Percentiles rank a stretch among this genome's conserved stretches.
These are phyloP conservation scores for Nyctereutes procyonoides DNA, from an alignment of 2,113 vertebrate species.

Conservation along the genomic window DNA sequence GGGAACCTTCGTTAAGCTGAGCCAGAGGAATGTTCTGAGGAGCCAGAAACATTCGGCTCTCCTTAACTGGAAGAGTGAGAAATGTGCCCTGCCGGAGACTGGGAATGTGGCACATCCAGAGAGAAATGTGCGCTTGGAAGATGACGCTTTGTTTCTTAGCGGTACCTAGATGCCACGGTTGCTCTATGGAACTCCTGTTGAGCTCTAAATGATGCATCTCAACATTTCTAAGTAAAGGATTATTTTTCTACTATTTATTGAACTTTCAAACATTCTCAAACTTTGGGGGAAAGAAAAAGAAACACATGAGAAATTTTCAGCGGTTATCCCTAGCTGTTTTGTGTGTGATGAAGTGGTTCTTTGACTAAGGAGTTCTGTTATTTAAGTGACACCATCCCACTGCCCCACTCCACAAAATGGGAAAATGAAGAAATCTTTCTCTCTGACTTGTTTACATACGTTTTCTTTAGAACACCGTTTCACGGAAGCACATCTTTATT, in stretches of 20 bases:
- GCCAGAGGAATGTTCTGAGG: conserved; percentile 75
- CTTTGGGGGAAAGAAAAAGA: conserved; percentile 76
- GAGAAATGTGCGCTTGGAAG: not conserved
- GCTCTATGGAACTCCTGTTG: conserved; percentile 63
- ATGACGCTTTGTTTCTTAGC: not conserved
- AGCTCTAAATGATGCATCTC: conserved; percentile 87
- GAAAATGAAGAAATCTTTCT: conserved; percentile 84
- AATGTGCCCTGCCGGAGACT: conserved; percentile 35
- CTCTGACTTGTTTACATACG: conserved; percentile 80
- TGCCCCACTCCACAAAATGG: conserved; percentile 76
- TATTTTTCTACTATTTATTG: conserved; percentile 99
- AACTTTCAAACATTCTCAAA: conserved; percentile 87
- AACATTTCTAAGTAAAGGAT: conserved; percentile 93
- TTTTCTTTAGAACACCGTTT: conserved; percentile 76
- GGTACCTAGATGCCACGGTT: not conserved
- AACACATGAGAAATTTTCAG: conserved; percentile 62
- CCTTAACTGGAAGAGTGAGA: conserved; percentile 84
- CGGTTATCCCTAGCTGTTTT: conserved; percentile 14
- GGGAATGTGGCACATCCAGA: not conserved
- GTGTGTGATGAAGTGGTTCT: conserved; percentile 80
- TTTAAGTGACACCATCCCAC: conserved; percentile 70
- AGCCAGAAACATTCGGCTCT: conserved; percentile 74
- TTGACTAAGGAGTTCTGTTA: conserved; percentile 66
- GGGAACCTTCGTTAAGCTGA: conserved; percentile 76
- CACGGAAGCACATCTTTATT: conserved; percentile 69